phyloP scores from a whole-genome alignment of 2,113 vertebrate genomes.

The Vireo altiloquus region DNA sequence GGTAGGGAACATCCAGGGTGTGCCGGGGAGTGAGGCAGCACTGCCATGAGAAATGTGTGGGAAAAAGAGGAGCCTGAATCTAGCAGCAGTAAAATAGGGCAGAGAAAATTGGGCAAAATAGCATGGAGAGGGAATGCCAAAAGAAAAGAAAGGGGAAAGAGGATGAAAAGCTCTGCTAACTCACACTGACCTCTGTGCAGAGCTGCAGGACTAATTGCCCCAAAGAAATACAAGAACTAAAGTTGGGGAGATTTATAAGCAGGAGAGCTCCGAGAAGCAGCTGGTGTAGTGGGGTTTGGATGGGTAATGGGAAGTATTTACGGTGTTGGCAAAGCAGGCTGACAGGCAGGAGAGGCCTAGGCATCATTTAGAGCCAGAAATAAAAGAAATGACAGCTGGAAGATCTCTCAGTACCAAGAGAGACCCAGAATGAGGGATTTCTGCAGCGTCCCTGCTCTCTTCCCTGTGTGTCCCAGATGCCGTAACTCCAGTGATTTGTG shows the following conservation, averaged over 20 bases:
- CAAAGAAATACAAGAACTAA: not conserved
- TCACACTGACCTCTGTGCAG: not conserved
- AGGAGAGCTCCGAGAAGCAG: not conserved
- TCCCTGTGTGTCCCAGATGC: not conserved
- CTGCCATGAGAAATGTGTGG: not conserved
- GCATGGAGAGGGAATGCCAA: not conserved
- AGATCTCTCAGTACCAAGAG: not conserved
- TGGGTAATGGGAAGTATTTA: constrained; percentile 28
- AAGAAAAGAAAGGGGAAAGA: not conserved
- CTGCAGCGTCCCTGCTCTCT: not conserved
- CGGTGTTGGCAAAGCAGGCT: not conserved
- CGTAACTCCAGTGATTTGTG: not conserved
- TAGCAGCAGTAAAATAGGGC: not conserved
- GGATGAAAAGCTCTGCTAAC: not conserved
- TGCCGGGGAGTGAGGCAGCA: not conserved
- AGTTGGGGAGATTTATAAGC: not conserved
- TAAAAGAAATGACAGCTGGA: constrained; percentile 28
- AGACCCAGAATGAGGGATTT: not conserved
- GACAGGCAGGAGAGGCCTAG: constrained; percentile 15
- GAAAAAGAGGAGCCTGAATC: not conserved
- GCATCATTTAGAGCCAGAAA: constrained; percentile 18
- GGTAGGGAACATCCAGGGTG: not conserved
- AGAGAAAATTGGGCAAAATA: not conserved
- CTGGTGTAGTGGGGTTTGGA: not conserved
- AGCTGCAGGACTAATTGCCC: not conserved